Evolutionary conservation across 2,888 invertebrate genomes (phyloP).

Genomic region (Phlogophora meticulosa): DNA sequence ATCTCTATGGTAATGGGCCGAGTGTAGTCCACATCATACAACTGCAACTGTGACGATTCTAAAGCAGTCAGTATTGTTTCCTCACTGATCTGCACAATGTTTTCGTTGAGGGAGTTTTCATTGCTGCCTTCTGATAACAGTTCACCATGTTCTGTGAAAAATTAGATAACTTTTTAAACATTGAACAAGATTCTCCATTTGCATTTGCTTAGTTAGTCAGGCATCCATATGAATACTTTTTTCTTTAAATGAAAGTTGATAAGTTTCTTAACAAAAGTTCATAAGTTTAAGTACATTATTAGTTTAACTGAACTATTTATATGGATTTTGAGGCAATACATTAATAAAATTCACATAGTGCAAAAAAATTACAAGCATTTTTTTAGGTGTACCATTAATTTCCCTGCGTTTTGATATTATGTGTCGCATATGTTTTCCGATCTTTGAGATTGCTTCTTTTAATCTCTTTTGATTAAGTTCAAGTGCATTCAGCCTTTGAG

Average conservation of each 20-base stretch:
- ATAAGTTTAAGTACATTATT: too few relatives aligned
- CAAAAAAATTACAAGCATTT: not conserved
- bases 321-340: not conserved
- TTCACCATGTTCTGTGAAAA: slow-evolving; percentile 77
- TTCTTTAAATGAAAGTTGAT: too few relatives aligned
- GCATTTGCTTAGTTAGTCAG: not conserved
- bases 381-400: slow-evolving; percentile 77
- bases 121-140: slow-evolving; percentile 73
- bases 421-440: slow-evolving; percentile 86
- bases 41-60: slow-evolving; percentile 81
- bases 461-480: slow-evolving; percentile 96
- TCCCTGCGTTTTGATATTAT: slow-evolving; percentile 81
- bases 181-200: not conserved
- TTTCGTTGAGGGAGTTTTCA: slow-evolving; percentile 77
- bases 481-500: slow-evolving; percentile 96
- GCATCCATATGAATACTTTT: too few relatives aligned
- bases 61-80: slow-evolving; percentile 84
- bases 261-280: too few relatives aligned
- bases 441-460: slow-evolving; percentile 93
- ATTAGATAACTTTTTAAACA: not conserved
- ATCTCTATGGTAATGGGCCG: slow-evolving; percentile 85
- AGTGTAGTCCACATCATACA: slow-evolving; percentile 83
- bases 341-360: not conserved
- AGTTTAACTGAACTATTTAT: too few relatives aligned
- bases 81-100: slow-evolving; percentile 83